Conservation (phyloP, 2,888 invertebrate genomes). For the Tholera decimalis region DNA sequence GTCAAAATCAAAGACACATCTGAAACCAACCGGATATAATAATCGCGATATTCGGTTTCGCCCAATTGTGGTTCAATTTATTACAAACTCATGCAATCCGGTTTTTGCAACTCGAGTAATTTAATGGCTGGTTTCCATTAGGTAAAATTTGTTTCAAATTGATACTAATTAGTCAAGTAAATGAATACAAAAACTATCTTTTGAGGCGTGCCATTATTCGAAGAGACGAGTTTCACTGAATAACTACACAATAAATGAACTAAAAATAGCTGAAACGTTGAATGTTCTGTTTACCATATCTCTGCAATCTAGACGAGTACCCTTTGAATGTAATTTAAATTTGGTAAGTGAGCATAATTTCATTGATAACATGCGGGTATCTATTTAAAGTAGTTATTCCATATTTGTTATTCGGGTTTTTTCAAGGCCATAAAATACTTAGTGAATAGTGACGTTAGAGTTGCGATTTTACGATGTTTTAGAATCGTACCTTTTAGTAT, state of each 20-base stretch:
- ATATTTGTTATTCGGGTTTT: neutral
- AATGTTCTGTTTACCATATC: constrained; percentile 47
- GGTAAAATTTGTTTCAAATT: constrained; percentile 23
- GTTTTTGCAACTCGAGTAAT: constrained; percentile 61
- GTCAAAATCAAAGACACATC: constrained; percentile 56
- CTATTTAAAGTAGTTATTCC: neutral
- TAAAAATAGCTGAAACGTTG: constrained; percentile 41
- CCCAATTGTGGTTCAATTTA: constrained; percentile 73
- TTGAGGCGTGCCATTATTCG: constrained; percentile 1
- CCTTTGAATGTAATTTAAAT: constrained; percentile 19
- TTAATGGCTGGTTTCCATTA: constrained; percentile 48
- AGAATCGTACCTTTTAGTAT: neutral
- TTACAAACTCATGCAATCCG: constrained; percentile 69
- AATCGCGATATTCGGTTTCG: constrained; percentile 71
- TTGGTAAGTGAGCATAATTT: constrained; percentile 13
- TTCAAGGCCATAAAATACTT: neutral
- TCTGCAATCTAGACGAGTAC: constrained; percentile 14
- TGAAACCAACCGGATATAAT: constrained; percentile 73
- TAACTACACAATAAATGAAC: constrained; percentile 40
- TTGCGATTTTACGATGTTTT: neutral
- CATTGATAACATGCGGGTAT: neutral
- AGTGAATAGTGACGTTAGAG: neutral
- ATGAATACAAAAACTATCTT: constrained; percentile 8
- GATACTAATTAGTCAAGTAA: neutral
- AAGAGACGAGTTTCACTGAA: constrained; percentile 1